Evolutionary conservation across 2,797 vertebrate species (phyloP), one percentile per base, ranked within the genome.

Genomic region (Acrocephalus scirpaceus): DNA sequence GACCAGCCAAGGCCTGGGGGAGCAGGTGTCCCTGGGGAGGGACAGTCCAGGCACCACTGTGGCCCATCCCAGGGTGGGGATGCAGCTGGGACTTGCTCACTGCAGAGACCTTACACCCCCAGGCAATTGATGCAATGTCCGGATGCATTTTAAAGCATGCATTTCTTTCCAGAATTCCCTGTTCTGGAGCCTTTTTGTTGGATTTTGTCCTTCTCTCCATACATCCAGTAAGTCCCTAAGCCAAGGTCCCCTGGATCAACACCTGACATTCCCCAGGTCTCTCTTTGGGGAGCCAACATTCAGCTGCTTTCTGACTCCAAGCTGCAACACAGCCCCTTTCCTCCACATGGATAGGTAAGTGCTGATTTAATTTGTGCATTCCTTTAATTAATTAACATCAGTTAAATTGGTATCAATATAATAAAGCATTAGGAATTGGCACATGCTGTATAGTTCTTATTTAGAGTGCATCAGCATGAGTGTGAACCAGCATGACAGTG

Each of bases 241-340:
- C 20, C 1, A 3, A 34, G n/a, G 4, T 29, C 13, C 0, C 0
- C n/a, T 1, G 0, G 22, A 36, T 18, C 9, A 38, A 6, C 34
- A 13, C 32, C 44, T 76, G 38, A 26, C 7, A 0, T 26, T 8
- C 16, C 56, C 50, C 29, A 1, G 1, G 16, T 23, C 21, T 38
- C 44, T 44, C 71, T 51, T 9, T 1, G 0, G 22, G 25, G 22
- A 47, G 47, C 48, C 50, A 44, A 9, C 0, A 0, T 56, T 62
- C 2, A 0, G 65, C n/a, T 62, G 1, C 54, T 45, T 71, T 9
- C 81, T 27, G 67, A 60, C 53, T 34, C 50, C 17, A 19, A 32
- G 12, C 26, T 60, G 56, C 32, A 51, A 10, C 11, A 3, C 7
- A 1, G 36, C 36, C 26, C 21, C 26, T 73, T 84, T 51, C 44